These are phyloP conservation scores for Encarsia formosa DNA, from an alignment of 2,888 invertebrate species.

Conservation along the genomic window DNA sequence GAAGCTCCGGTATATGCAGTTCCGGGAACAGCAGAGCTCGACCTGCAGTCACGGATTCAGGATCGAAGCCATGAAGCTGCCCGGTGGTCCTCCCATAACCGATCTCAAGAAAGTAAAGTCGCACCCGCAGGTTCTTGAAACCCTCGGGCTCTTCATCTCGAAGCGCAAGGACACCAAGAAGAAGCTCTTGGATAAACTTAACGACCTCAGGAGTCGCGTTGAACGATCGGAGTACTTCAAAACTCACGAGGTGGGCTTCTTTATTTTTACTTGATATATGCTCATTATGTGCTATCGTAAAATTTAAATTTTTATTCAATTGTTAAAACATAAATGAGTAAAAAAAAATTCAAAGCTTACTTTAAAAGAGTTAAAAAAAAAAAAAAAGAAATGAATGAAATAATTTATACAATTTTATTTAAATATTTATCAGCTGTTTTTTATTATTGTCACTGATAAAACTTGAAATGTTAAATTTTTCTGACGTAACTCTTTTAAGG, in stretches of 20 bases:
- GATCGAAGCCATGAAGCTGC: conserved; percentile 90
- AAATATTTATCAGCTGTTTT: too few species aligned
- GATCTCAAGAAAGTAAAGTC: conserved; percentile 85
- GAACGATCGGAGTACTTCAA: conserved; percentile 82
- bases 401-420: too few species aligned
- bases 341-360: too few species aligned
- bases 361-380: too few species aligned
- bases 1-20: conserved; percentile 95
- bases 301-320: too few species aligned
- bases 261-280: too few species aligned
- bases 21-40: conserved; percentile 89
- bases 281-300: too few species aligned
- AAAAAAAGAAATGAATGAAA: too few species aligned
- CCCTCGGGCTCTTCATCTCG: conserved; percentile 72
- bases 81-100: conserved; percentile 76
- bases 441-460: too few species aligned
- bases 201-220: conserved; percentile 72
- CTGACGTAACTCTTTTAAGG: too few species aligned
- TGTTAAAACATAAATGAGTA: too few species aligned
- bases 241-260: conserved; percentile 85
- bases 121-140: conserved; percentile 67
- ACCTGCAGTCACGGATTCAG: conserved; percentile 90
- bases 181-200: conserved; percentile 69
- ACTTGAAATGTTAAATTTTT: too few species aligned
- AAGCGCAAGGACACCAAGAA: conserved; percentile 63